Evolutionary conservation across 1,140 invertebrate genomes (phyloP), one percentile per base, ranked within the genome.

Genomic region (Acyrthosiphon pisum): DNA sequence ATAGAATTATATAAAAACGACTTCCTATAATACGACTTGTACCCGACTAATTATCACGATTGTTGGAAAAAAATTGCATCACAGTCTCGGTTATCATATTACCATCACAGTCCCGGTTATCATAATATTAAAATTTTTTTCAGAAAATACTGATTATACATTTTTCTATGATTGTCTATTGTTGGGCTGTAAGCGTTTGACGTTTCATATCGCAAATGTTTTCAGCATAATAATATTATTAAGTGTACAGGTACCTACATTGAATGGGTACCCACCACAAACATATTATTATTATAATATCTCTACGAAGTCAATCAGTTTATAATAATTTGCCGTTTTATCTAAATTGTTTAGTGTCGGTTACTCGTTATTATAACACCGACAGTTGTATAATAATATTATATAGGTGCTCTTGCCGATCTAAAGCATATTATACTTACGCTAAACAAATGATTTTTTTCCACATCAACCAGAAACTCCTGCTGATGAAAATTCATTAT

Each of bases 401-500:
- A 6, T 50, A 50, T 50, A 50, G 48, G 22, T 84, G 22, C 22
- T 37, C 11, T 26, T 9, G 26, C 14, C 20, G 41, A 86, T 30
- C 8, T 44, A 44, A 84, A 41, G 37, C 37, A 9, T 41, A 30
- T 86, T 41, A 30, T 86, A 41, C 23, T 9, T 35, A 37, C 35
- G 9, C 81, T 23, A 81, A 37, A 84, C 2, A 41, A 37, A 84
- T 87, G 84, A 9, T 44, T 87, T 48, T 30, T 18, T 87, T 48
- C 44, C 26, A 87, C 26, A 44, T 87, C 14, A n/a, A 87, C 44
- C n/a, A 20, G 30, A n/a, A 87, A 48, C 84, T 87, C 1, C 84
- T 87, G 41, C 9, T 87, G 84, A 87, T 87, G 26, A 87, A 87
- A 87, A 48, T 87, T 26, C 41, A 87, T n/a, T 87, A 87, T 41